Conservation (phyloP, 1,140 invertebrate genomes). For the Idris sp. region DNA sequence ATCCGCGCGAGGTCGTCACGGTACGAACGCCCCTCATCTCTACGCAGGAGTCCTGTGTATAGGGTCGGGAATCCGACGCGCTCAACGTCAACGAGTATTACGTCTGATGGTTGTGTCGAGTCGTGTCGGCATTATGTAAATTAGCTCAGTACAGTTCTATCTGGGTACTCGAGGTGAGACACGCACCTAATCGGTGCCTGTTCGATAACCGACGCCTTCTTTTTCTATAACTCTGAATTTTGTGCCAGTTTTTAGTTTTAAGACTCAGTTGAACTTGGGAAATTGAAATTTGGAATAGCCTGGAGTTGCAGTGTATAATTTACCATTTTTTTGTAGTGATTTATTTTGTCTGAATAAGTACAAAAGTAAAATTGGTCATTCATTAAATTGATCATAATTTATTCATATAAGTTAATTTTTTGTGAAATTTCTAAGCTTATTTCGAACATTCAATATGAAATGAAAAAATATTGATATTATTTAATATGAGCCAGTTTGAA, state of each 20-base stretch:
- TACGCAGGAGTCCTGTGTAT: constrained; percentile 91
- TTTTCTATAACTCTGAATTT: constrained; percentile 7
- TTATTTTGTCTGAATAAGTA: too few species aligned
- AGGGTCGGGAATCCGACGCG: constrained; percentile 78
- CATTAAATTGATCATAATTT: too few species aligned
- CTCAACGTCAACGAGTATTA: constrained; percentile 78
- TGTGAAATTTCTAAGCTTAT: too few species aligned
- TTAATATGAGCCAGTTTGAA: too few species aligned
- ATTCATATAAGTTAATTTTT: too few species aligned
- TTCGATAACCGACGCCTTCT: constrained; percentile 3
- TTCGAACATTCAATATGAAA: too few species aligned
- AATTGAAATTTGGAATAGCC: too few species aligned
- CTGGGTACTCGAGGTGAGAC: constrained; percentile 12
- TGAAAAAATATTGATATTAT: too few species aligned
- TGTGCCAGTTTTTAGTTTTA: constrained; percentile 29
- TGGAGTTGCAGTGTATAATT: too few species aligned
- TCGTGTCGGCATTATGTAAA: constrained; percentile 58
- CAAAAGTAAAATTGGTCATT: too few species aligned
- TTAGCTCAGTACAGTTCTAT: constrained; percentile 8
- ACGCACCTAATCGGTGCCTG: background rate
- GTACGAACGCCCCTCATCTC: constrained; percentile 89
- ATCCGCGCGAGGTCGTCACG: constrained; percentile 86
- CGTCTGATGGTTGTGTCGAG: constrained; percentile 74
- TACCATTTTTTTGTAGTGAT: too few species aligned
- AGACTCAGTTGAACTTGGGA: background rate